Percentiles rank a stretch among this genome's conserved stretches.
Evolutionary conservation across 1,140 invertebrate genomes (phyloP).

Genomic region (Drosophila mauritiana): DNA sequence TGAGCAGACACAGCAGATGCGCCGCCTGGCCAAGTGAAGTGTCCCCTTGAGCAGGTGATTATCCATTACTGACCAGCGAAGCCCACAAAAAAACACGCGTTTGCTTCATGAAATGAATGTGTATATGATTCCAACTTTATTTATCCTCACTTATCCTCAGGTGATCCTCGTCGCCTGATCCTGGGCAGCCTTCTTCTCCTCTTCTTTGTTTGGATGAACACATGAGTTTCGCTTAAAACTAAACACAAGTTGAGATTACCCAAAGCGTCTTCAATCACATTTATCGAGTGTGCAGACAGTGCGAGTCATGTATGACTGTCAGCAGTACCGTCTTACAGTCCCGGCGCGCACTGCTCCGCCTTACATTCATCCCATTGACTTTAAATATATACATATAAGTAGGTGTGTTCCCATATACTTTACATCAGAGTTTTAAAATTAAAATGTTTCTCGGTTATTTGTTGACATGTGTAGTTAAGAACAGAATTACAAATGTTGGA

Average conservation of each 20-base stretch:
- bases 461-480: not conserved
- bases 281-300: slow-evolving; percentile 26
- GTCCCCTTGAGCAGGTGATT: slow-evolving; percentile 6
- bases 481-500: slow-evolving; percentile 17
- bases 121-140: slow-evolving; percentile 10
- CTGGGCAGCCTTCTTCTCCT: slow-evolving; percentile 12
- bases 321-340: not conserved
- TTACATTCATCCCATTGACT: slow-evolving; percentile 23
- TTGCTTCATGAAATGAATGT: not conserved
- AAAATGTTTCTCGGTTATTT: not conserved
- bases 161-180: not conserved
- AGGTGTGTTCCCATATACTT: slow-evolving; percentile 13
- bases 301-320: not conserved
- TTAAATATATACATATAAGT: slow-evolving; percentile 6
- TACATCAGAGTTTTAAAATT: slow-evolving; percentile 25
- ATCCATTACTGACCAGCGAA: not conserved
- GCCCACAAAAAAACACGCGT: not conserved
- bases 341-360: slow-evolving; percentile 5
- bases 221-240: slow-evolving; percentile 59
- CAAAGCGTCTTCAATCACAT: slow-evolving; percentile 65
- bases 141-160: slow-evolving; percentile 8
- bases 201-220: slow-evolving; percentile 45
- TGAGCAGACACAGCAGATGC: slow-evolving; percentile 90
- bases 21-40: slow-evolving; percentile 87
- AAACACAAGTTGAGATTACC: slow-evolving; percentile 60